Evolutionary conservation across 2,113 vertebrate genomes (phyloP).

Genomic region (Gasterosteus nipponicus): DNA sequence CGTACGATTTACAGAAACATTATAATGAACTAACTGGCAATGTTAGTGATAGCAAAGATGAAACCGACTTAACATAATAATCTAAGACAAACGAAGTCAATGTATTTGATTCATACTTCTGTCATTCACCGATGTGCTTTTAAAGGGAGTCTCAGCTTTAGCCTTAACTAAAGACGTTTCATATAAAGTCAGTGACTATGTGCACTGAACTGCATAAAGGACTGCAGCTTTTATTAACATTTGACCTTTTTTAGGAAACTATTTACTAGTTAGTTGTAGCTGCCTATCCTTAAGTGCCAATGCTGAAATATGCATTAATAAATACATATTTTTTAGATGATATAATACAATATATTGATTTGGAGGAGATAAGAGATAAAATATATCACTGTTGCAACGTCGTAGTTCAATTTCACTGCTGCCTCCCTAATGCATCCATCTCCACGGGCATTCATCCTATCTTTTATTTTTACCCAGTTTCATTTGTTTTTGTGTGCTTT

Average conservation of each 20-base stretch:
- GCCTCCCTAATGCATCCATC: neutral
- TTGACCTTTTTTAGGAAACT: neutral
- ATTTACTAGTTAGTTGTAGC: neutral
- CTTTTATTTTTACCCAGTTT: neutral
- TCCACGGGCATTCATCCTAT: neutral
- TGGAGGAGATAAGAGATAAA: neutral
- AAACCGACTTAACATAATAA: neutral
- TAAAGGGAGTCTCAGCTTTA: neutral
- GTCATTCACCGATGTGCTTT: neutral
- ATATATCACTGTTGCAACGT: neutral
- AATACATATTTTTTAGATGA: neutral
- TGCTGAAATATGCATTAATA: neutral
- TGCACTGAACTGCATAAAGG: neutral
- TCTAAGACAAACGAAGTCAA: neutral
- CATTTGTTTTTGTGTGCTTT: neutral
- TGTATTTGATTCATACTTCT: neutral
- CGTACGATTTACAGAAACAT: neutral
- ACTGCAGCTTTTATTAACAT: neutral
- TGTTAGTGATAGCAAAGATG: neutral
- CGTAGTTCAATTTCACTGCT: neutral
- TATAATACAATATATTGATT: neutral
- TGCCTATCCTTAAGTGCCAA: no score
- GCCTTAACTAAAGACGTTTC: neutral
- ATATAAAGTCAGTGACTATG: neutral
- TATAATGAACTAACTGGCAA: neutral